These are phyloP conservation scores for Aphidius gifuensis DNA, from an alignment of 1,140 invertebrate species.

Conservation along the genomic window DNA sequence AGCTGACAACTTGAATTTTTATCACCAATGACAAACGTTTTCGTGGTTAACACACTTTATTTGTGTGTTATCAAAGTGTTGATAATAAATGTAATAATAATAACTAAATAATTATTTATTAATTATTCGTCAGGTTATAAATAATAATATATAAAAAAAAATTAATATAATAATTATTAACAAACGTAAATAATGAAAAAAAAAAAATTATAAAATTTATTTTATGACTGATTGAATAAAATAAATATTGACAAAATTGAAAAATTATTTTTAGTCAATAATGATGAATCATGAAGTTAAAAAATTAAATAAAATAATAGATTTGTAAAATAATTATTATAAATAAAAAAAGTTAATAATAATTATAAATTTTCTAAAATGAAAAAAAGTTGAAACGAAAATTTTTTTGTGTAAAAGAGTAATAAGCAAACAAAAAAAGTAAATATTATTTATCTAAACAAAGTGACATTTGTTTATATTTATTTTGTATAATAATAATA, in stretches of 20 bases:
- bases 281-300: too few relatives aligned
- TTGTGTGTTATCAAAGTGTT: conserved; percentile 31
- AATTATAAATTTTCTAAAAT: too few relatives aligned
- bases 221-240: conserved; percentile 6
- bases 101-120: neutral
- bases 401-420: too few relatives aligned
- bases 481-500: neutral
- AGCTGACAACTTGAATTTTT: conserved; percentile 13
- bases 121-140: conserved; percentile 1
- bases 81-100: conserved; percentile 27
- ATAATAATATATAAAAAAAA: neutral
- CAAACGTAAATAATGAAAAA: neutral
- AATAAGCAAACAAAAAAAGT: neutral
- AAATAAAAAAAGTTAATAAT: too few relatives aligned
- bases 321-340: too few relatives aligned
- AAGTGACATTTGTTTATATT: neutral
- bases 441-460: neutral
- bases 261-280: too few relatives aligned
- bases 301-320: too few relatives aligned
- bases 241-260: too few relatives aligned
- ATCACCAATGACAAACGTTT: conserved; percentile 43
- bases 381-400: too few relatives aligned
- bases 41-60: conserved; percentile 30
- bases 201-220: neutral
- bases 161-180: neutral